A percentile compares a stretch with the other conserved stretches of the same genome.
Conservation (phyloP, 2,113 vertebrate species). For the Cryptomyrus ogoouensis region DNA sequence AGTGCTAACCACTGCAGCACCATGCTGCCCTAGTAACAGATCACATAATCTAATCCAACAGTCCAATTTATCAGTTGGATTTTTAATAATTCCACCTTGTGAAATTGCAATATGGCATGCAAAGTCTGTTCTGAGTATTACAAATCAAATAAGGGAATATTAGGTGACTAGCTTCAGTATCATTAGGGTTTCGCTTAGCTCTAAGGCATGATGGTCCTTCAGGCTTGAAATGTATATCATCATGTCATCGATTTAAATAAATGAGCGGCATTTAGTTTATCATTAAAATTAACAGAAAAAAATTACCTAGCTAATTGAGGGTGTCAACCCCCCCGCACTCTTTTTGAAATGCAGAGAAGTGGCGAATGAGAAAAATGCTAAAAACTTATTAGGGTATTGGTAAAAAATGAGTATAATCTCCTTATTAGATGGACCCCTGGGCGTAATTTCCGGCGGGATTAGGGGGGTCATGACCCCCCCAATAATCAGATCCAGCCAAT, state of each 20-base stretch:
- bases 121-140: background rate
- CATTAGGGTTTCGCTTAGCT: background rate
- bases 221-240: background rate
- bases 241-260: background rate
- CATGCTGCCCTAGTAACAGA: background rate
- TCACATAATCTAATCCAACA: background rate
- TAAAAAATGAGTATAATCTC: background rate
- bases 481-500: too few species aligned
- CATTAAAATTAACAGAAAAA: constrained; percentile 1
- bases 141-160: background rate
- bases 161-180: background rate
- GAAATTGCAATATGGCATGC: background rate
- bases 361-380: background rate
- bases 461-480: too few species aligned
- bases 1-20: too few species aligned
- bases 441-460: too few species aligned
- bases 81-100: background rate
- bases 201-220: background rate
- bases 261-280: background rate
- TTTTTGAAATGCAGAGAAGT: background rate
- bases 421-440: background rate
- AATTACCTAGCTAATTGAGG: background rate
- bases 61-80: background rate
- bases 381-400: background rate
- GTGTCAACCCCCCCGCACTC: background rate